Base-by-base conservation (phyloP, 92 coral and sea anemone species). In the Pocillopora meandrina region DNA sequence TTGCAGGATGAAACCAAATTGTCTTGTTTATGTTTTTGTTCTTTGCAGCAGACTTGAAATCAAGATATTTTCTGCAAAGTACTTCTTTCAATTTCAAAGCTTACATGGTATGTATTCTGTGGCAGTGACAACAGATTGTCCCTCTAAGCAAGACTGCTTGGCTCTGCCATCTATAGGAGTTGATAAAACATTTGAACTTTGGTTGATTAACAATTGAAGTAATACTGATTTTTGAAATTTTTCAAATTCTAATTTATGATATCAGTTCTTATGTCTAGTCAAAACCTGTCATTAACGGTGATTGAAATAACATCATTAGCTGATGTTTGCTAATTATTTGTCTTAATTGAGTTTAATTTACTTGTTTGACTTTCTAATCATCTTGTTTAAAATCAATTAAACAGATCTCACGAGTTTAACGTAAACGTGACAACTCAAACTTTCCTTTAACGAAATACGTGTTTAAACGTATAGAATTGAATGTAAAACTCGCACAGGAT, bases 31-130 rank as follows among this genome's bases (percentile, higher is more conserved):
- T 42, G 52, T 42, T 42, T 42, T 3, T 42, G 52, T 42, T 42
- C 52, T 42, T 42, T 42, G 8, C 8, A 7, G 52, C 52, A 42
- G 8, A 42, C 52, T 42, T 42, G 31, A 26, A 26, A 26, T 26
- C 31, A 42, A 42, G 52, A 7, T 42, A 42, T 42, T 42, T 3
- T 12, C 78, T 56, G 11, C 21, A 17, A 12, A 55, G 20, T 9
- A 42, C 13, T 17, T 33, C 17, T 33, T 6, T 70, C 26, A 1
- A n/a, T 21, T 66, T 60, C n/a, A 34, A 16, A 10, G 78, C 86
- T 83, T 74, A 83, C 86, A 83, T 73, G 86, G 86, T 72, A 83
- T 73, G 64, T 73, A 83, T 21, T 83, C 86, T 61, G 86, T 64
- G 72, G 80, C 79, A 52, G 79, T 34, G 16, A 83, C 73, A n/a